Percentiles rank a stretch among this genome's conserved stretches.
These are phyloP conservation scores for Anastrepha obliqua DNA, from an alignment of 1,140 invertebrate genomes.

Conservation along the genomic window DNA sequence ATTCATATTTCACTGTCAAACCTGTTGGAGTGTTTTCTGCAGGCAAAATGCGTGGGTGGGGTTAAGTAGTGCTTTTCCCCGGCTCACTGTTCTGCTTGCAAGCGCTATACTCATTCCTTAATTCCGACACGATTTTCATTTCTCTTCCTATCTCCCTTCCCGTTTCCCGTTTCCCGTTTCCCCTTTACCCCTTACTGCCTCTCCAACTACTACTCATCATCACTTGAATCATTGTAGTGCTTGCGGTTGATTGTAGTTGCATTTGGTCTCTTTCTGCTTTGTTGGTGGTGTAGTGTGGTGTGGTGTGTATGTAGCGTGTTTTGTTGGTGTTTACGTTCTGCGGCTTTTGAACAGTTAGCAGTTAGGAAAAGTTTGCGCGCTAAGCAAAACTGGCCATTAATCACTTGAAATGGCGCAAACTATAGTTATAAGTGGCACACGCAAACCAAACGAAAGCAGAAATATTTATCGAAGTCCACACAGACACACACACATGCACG, in stretches of 20 bases:
- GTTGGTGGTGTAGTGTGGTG: not conserved
- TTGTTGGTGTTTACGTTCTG: not conserved
- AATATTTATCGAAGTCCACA: not conserved
- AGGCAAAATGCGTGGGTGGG: too few species aligned
- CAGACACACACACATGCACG: too few species aligned
- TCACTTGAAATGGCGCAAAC: conserved; percentile 40
- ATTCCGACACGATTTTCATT: too few species aligned
- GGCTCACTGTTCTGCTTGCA: too few species aligned
- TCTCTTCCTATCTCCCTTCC: too few species aligned
- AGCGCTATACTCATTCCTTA: too few species aligned
- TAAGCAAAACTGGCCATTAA: conserved; percentile 35
- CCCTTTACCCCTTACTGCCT: too few species aligned
- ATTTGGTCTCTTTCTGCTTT: not conserved
- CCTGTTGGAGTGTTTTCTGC: too few species aligned
- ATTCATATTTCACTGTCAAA: too few species aligned
- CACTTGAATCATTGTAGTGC: not conserved
- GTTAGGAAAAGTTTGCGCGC: conserved; percentile 22
- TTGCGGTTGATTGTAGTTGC: not conserved
- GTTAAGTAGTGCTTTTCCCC: too few species aligned
- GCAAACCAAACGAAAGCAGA: not conserved
- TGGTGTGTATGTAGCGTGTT: not conserved
- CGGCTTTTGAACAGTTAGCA: conserved; percentile 13
- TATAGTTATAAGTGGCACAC: conserved; percentile 13
- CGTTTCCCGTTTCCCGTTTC: too few species aligned
- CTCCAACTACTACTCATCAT: not conserved